phyloP scores from a whole-genome alignment of 2,797 vertebrate genomes.

The Bovichtus diacanthus region DNA sequence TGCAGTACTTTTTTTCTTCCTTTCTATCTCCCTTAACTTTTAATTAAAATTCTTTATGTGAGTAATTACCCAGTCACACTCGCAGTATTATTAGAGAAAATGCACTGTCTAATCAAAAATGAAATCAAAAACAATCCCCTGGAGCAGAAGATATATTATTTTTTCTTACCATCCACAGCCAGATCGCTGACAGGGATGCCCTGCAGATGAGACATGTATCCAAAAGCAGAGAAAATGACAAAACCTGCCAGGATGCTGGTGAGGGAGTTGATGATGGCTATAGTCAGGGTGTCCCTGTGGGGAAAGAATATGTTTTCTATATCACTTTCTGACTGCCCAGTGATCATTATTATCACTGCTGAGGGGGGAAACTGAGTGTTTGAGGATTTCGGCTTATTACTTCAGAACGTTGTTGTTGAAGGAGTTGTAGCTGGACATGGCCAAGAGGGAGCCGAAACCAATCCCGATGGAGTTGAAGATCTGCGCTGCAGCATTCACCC shows the following conservation, averaged over 20 bases:
- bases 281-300: conserved; percentile 83
- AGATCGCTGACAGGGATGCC: conserved; percentile 77
- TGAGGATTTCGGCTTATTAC: conserved; percentile 59
- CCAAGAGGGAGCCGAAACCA: conserved; percentile 84
- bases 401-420: conserved; percentile 87
- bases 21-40: neutral
- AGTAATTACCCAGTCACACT: neutral
- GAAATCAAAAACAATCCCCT: neutral
- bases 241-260: conserved; percentile 87
- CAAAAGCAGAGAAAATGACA: conserved; percentile 87
- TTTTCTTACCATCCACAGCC: conserved; percentile 84
- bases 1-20: neutral
- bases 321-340: neutral
- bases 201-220: conserved; percentile 86
- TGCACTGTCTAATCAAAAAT: neutral
- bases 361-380: neutral
- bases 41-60: neutral
- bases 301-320: conserved; percentile 14
- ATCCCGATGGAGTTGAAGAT: conserved; percentile 89
- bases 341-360: neutral
- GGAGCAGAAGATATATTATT: neutral
- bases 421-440: conserved; percentile 88
- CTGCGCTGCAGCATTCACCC: conserved; percentile 87
- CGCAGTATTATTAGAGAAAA: neutral
- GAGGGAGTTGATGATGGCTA: conserved; percentile 82